Evolutionary conservation across 2,888 invertebrate species (phyloP).

Genomic region (Isoperla grammatica): DNA sequence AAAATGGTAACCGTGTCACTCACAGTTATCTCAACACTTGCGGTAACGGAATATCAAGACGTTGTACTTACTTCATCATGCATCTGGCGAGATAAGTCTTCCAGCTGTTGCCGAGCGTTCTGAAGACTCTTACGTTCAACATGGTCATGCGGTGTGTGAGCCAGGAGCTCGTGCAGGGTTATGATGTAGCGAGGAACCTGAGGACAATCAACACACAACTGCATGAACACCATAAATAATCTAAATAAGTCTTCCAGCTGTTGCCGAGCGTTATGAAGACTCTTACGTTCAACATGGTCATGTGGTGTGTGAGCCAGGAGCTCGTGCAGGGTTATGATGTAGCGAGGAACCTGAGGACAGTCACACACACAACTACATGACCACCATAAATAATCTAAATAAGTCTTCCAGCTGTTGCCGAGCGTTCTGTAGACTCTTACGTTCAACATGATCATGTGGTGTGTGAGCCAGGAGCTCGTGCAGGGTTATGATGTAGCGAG

Average conservation of each 20-base stretch:
- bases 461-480: constrained; percentile 89
- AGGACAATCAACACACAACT: too few relatives aligned
- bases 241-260: constrained; percentile 81
- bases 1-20: too few relatives aligned
- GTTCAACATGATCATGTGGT: constrained; percentile 89
- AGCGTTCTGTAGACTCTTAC: constrained; percentile 82
- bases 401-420: constrained; percentile 81
- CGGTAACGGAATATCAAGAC: too few relatives aligned
- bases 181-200: constrained; percentile 89
- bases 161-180: constrained; percentile 81
- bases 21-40: too few relatives aligned
- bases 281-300: constrained; percentile 87
- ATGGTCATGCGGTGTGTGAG: constrained; percentile 91
- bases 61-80: constrained; percentile 65
- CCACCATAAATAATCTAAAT: too few relatives aligned
- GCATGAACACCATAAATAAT: too few relatives aligned
- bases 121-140: constrained; percentile 85
- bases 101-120: constrained; percentile 80
- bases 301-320: constrained; percentile 87
- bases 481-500: constrained; percentile 85
- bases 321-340: constrained; percentile 87
- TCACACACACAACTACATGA: too few relatives aligned
- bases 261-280: constrained; percentile 78
- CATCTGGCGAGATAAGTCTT: constrained; percentile 62
- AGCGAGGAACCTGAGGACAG: constrained; percentile 83